These are phyloP conservation scores for Megathymus violae DNA, from an alignment of 1,140 invertebrate species.

Conservation along the genomic window DNA sequence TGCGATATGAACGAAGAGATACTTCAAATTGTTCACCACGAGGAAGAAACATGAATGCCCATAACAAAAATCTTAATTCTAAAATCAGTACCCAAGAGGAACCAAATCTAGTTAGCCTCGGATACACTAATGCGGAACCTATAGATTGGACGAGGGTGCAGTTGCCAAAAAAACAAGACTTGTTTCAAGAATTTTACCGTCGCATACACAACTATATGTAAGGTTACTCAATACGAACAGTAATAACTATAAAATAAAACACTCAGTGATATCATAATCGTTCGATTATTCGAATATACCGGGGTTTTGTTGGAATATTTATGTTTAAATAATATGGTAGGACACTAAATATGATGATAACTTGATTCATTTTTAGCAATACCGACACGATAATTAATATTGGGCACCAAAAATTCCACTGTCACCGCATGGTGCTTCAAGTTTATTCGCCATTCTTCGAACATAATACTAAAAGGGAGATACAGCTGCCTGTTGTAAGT, in stretches of 20 bases:
- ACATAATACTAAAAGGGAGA: slow-evolving; percentile 61
- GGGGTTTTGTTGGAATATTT: not conserved
- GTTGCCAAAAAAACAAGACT: slow-evolving; percentile 85
- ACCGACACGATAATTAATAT: slow-evolving; percentile 85
- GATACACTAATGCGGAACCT: slow-evolving; percentile 64
- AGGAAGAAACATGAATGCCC: slow-evolving; percentile 23
- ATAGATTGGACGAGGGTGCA: slow-evolving; percentile 84
- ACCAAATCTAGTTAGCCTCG: slow-evolving; percentile 60
- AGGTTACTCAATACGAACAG: too few relatives aligned
- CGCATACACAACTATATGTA: slow-evolving; percentile 85
- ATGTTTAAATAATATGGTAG: too few relatives aligned
- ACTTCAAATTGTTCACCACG: slow-evolving; percentile 34
- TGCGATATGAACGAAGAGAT: slow-evolving; percentile 48
- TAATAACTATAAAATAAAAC: too few relatives aligned
- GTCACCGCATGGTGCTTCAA: slow-evolving; percentile 85
- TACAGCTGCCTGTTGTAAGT: slow-evolving; percentile 66
- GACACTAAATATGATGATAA: too few relatives aligned
- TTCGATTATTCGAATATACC: too few relatives aligned
- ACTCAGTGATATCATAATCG: too few relatives aligned
- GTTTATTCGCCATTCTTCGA: slow-evolving; percentile 86
- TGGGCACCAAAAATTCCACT: slow-evolving; percentile 85
- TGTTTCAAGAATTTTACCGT: slow-evolving; percentile 84
- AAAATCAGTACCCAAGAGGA: slow-evolving; percentile 38
- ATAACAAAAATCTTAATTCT: slow-evolving; percentile 4
- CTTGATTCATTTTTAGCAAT: slow-evolving; percentile 79